These are phyloP conservation scores for Philotrypesis tridentata DNA, from an alignment of 1,140 invertebrate species.

Conservation along the genomic window DNA sequence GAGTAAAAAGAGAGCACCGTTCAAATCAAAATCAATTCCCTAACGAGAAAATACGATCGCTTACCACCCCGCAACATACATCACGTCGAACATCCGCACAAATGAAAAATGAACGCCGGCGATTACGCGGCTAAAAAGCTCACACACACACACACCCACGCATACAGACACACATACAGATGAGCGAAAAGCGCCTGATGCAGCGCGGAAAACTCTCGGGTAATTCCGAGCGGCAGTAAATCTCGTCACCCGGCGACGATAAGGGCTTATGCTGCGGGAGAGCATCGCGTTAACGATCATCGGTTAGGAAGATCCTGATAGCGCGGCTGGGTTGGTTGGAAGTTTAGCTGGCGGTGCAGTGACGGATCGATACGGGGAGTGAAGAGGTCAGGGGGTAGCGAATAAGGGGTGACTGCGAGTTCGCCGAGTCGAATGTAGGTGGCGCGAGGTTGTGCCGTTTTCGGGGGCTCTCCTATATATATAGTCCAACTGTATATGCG, in stretches of 20 bases:
- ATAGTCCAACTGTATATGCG: not conserved
- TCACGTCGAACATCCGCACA: too few relatives aligned
- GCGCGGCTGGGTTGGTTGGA: constrained; percentile 11
- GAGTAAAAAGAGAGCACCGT: too few relatives aligned
- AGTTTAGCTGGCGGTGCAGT: not conserved
- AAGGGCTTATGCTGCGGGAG: not conserved
- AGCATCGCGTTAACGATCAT: constrained; percentile 49
- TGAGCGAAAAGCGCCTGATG: too few relatives aligned
- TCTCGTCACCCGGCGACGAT: not conserved
- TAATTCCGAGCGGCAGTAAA: not conserved
- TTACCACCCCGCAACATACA: too few relatives aligned
- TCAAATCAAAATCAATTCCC: too few relatives aligned
- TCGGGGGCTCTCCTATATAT: not conserved
- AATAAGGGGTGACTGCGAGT: constrained; percentile 17
- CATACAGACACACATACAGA: too few relatives aligned
- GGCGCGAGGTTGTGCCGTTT: constrained; percentile 53
- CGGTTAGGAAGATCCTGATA: constrained; percentile 60
- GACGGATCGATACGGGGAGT: constrained; percentile 54
- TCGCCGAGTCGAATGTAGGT: constrained; percentile 50
- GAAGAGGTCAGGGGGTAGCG: constrained; percentile 21
- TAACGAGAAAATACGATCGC: too few relatives aligned
- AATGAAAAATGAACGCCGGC: too few relatives aligned
- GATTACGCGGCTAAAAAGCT: not conserved
- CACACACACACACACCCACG: too few relatives aligned
- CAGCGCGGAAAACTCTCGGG: too few relatives aligned